A percentile compares a stretch with the other conserved stretches of the same genome.
Conservation (phyloP, 1,140 invertebrate species). For the Calephelis virginiensis region DNA sequence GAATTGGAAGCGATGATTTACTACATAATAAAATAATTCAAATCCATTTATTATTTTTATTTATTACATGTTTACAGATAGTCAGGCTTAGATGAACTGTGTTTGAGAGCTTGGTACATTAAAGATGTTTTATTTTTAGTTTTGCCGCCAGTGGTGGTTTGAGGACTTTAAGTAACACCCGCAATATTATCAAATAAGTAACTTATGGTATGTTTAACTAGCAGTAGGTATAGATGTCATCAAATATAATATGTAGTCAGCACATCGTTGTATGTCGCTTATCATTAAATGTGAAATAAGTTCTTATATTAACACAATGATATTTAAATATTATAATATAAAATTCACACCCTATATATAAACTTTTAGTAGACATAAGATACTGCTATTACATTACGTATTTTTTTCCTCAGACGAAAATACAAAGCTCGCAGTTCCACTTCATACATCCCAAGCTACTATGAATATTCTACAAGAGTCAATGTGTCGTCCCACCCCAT, state of each 20-base stretch:
- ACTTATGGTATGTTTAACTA: constrained; percentile 50
- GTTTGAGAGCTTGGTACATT: constrained; percentile 20
- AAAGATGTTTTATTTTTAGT: constrained; percentile 62
- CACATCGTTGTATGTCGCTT: constrained; percentile 6
- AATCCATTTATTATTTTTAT: background rate
- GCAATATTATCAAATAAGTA: constrained; percentile 45
- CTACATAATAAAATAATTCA: constrained; percentile 10
- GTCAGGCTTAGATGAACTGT: background rate
- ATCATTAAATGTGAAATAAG: background rate
- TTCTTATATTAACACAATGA: background rate
- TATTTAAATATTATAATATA: background rate
- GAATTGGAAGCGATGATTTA: constrained; percentile 4
- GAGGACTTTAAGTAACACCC: constrained; percentile 40
- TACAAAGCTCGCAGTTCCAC: constrained; percentile 40
- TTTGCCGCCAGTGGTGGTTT: constrained; percentile 64
- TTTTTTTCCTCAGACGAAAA: constrained; percentile 47
- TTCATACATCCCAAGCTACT: constrained; percentile 57
- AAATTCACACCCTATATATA: background rate
- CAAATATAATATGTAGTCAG: constrained; percentile 1
- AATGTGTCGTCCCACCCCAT: constrained; percentile 27
- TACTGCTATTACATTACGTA: constrained; percentile 21
- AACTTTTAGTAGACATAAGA: background rate
- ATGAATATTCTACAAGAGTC: constrained; percentile 54
- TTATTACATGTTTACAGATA: background rate
- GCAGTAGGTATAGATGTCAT: constrained; percentile 13